Evolutionary conservation across 2,113 vertebrate genomes (phyloP).

Genomic region (Malurus elegans): DNA sequence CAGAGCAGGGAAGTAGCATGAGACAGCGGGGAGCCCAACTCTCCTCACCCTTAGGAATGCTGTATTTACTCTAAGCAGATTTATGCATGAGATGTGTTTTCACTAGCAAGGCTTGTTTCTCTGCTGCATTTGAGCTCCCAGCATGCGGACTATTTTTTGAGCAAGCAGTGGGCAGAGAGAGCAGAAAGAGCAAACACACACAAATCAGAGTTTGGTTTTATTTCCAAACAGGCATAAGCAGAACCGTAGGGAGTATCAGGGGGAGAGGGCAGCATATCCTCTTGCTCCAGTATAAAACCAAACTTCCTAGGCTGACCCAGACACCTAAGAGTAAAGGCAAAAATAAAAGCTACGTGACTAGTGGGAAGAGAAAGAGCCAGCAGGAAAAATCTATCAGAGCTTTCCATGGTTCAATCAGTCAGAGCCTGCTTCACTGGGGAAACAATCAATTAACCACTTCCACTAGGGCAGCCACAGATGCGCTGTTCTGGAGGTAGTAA

Average conservation of each 20-base stretch:
- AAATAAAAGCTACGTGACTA: slow-evolving; percentile 13
- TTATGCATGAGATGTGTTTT: not conserved
- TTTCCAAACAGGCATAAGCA: not conserved
- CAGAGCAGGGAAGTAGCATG: not conserved
- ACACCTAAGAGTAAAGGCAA: slow-evolving; percentile 12
- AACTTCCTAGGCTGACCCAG: not conserved
- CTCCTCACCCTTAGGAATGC: not conserved
- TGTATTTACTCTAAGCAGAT: not conserved
- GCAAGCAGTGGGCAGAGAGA: not conserved
- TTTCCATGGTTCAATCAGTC: slow-evolving; percentile 59
- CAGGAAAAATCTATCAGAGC: slow-evolving; percentile 54
- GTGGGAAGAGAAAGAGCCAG: slow-evolving; percentile 28
- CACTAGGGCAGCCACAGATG: not conserved
- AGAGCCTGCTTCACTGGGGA: slow-evolving; percentile 5
- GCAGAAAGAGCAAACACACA: not conserved
- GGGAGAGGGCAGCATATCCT: not conserved
- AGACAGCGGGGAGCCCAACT: not conserved
- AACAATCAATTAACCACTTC: slow-evolving; percentile 55
- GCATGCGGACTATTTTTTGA: not conserved
- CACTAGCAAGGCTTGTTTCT: not conserved
- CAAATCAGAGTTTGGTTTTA: not conserved
- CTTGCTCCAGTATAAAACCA: not conserved
- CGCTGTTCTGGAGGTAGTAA: not conserved
- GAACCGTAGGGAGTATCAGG: not conserved
- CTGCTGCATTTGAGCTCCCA: not conserved